Base-by-base conservation (phyloP, 2,797 vertebrate genomes). In the Nasua narica region DNA sequence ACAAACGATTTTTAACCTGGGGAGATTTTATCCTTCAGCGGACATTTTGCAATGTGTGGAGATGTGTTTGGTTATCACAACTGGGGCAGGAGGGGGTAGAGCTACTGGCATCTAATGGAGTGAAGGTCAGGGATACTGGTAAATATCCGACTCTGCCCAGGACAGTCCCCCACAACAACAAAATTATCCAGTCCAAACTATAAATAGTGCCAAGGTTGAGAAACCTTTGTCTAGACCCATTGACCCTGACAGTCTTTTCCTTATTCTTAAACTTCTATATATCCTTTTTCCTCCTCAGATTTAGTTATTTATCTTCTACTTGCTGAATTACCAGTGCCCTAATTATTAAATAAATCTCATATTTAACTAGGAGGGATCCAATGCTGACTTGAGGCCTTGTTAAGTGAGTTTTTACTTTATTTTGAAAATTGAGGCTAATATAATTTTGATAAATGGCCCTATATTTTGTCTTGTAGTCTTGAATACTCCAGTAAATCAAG, bases 331-430 rank as follows among this genome's bases (percentile, higher is more conserved):
- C 1, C 16, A 7, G 56, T 78, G 25, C 7, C 52, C 5, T 70
- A 94, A 9, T 91, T 90, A 83, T 78, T 84, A 81, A 90, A 93
- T 62, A 16, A 77, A 77, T 85, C 18, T 65, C 23, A 50, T 62
- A 21, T 56, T 87, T 93, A 81, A 6, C 35, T 90, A 90, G 50
- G 60, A 69, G 25, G 32, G 29, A 77, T 87, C 4, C 37, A 79
- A 6, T 40, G 19, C 21, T 87, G 35, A 84, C 25, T 74, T 79
- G 5, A 83, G 91, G 48, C 4, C 40, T 10, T 60, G 37, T 79
- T 40, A 48, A 82, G 2, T 86, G n/a, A 35, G 29, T 60, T 93
- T 83, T 70, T 93, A n/a, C 3, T 65, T 92, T 29, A 72, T 72
- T 93, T 40, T 76, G 56, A 76, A 90, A 90, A 86, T 56, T 0